These are phyloP conservation scores for Lathronympha strigana DNA, from an alignment of 2,888 invertebrate species.

Conservation along the genomic window DNA sequence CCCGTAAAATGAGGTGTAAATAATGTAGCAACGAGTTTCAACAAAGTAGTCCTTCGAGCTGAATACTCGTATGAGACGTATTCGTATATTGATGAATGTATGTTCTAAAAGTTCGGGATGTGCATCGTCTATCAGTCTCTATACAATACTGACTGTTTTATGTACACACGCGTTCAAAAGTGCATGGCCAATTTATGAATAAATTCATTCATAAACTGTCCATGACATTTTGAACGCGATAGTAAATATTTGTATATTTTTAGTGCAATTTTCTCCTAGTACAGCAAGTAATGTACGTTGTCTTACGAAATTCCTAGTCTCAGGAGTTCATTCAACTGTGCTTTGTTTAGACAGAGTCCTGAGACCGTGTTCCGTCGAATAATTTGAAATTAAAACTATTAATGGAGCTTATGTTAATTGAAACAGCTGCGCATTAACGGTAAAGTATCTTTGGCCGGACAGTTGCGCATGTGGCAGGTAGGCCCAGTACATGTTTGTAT, in stretches of 20 bases:
- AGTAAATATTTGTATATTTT: no score
- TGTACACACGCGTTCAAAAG: no score
- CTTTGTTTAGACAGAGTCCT: conserved; percentile 1
- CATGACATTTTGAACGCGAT: no score
- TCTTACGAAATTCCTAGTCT: conserved; percentile 11
- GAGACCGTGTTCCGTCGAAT: background rate
- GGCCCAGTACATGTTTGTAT: conserved; percentile 46
- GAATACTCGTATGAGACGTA: background rate
- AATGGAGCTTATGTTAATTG: conserved; percentile 19
- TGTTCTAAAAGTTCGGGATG: no score
- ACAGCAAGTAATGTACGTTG: background rate
- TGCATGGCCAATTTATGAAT: no score
- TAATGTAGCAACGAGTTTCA: no score
- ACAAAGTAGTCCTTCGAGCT: no score
- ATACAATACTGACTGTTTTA: no score
- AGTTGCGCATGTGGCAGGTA: conserved; percentile 38
- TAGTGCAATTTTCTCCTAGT: conserved; percentile 1
- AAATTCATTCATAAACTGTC: no score
- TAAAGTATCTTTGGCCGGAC: conserved; percentile 32
- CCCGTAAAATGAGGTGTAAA: no score
- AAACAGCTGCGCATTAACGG: conserved; percentile 33
- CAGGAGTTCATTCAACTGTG: conserved; percentile 12
- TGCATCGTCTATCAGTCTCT: background rate
- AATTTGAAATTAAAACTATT: conserved; percentile 17
- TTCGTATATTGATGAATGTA: background rate